Evolutionary conservation across 2,888 invertebrate species (phyloP), one percentile per base, ranked within the genome.

Genomic region (Drosophila recens): DNA sequence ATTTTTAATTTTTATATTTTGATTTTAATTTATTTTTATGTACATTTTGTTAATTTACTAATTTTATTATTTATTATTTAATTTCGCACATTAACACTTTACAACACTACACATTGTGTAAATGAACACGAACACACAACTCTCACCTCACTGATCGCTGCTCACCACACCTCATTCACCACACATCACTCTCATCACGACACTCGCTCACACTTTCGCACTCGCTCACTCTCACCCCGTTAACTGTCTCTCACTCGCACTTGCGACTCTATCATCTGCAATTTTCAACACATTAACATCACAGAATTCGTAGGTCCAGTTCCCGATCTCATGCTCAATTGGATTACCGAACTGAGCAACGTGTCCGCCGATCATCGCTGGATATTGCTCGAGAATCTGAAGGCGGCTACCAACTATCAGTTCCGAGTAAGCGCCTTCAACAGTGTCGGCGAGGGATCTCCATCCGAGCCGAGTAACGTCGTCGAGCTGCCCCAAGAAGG

Each of bases 361-460:
- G 96, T 98, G 2, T 96, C 97, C 0, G 95, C 97, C 4, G 94
- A 94, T 58, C 95, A 95, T 79, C 95, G 97, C 52, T 97, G 96
- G 95, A 95, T 96, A 11, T 92, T 97, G 40, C 93, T 99, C 53
- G 96, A 95, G 45, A 97, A 96, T 90, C 93, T 99, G 52, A 97
- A 98, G 92, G 99, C 99, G 0, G 98, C 99, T 0, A 96, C 98
- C 0, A 96, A 97, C 0, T 99, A 99, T 93, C 98, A 98, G 92
- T 99, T 99, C 93, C 94, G 99, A 72, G 97, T 99, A n/a, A 97
- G 97, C 74, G 98, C 99, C 13, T 96, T 98, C 11, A 99, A 99
- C 93, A 96, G 96, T 54, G 98, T 99, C 1, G 99, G 99, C 0
- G 98, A 98, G 91, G 99, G 99, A 3, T 96, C 96, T 0, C 95